A percentile compares a stretch with the other conserved stretches of the same genome.
phyloP scores from a whole-genome alignment of 2,888 invertebrate species.

The Ophonus ardosiacus region DNA sequence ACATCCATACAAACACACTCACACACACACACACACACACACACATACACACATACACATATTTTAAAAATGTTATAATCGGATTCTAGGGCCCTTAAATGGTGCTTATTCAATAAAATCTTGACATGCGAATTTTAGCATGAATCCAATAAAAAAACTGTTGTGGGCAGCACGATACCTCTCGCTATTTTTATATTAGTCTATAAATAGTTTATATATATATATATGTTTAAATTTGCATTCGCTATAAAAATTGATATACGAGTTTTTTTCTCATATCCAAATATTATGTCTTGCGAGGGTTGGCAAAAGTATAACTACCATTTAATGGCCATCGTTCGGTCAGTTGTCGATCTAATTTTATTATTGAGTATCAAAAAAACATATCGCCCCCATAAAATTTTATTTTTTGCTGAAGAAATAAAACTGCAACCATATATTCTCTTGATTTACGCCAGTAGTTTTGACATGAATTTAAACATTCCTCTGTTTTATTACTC shows the following conservation, averaged over 20 bases:
- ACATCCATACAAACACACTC: too few relatives aligned
- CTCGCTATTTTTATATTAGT: too few relatives aligned
- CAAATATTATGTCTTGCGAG: background rate
- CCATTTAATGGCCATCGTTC: background rate
- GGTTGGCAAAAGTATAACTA: background rate
- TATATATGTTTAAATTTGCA: background rate
- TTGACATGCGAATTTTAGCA: too few relatives aligned
- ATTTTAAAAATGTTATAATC: too few relatives aligned
- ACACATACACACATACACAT: too few relatives aligned
- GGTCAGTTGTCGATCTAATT: slow-evolving; percentile 54
- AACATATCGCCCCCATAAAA: slow-evolving; percentile 58
- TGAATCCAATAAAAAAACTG: too few relatives aligned
- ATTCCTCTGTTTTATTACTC: slow-evolving; percentile 51
- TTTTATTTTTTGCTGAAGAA: slow-evolving; percentile 57
- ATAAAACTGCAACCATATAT: slow-evolving; percentile 60
- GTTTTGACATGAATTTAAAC: slow-evolving; percentile 56
- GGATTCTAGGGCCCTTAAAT: too few relatives aligned
- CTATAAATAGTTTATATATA: too few relatives aligned
- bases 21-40: too few relatives aligned
- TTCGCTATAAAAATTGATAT: background rate
- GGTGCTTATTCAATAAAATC: too few relatives aligned
- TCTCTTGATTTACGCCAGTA: slow-evolving; percentile 59
- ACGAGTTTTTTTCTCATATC: background rate
- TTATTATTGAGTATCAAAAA: slow-evolving; percentile 60
- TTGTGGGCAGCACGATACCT: too few relatives aligned